A percentile compares a stretch with the other conserved stretches of the same genome.
phyloP scores from a whole-genome alignment of 2,888 invertebrate species.

The Prosopocoilus inquinatus region DNA sequence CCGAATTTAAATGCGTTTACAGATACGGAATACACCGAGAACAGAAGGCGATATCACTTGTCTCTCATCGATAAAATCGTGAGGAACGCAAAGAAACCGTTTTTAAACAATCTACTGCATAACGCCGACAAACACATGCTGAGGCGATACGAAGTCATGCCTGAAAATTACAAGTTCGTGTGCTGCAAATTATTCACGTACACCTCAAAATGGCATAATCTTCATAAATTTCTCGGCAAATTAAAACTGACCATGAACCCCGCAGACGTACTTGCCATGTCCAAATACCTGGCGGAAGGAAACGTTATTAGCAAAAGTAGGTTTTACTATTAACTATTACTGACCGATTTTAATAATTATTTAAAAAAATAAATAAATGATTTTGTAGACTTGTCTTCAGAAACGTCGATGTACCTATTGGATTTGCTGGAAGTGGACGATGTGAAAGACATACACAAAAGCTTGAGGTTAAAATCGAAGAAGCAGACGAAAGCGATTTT shows the following conservation, averaged over 20 bases:
- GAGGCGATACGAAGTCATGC: conserved; percentile 11
- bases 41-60: conserved; percentile 1
- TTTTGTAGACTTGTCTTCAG: conserved; percentile 26
- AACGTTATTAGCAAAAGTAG: conserved; percentile 33
- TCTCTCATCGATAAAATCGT: conserved; percentile 10
- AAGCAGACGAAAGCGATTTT: background rate
- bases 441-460: conserved; percentile 24
- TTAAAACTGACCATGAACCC: conserved; percentile 24
- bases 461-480: conserved; percentile 23
- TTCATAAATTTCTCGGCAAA: conserved; percentile 22
- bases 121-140: conserved; percentile 10
- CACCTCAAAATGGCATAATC: conserved; percentile 30
- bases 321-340: conserved; percentile 1
- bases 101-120: conserved; percentile 9
- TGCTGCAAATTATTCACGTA: conserved; percentile 26
- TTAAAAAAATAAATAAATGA: background rate
- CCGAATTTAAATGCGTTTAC: background rate
- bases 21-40: background rate
- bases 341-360: background rate
- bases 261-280: conserved; percentile 29
- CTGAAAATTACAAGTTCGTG: conserved; percentile 12
- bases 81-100: conserved; percentile 1
- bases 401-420: conserved; percentile 22
- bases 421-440: conserved; percentile 21
- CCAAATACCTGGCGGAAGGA: conserved; percentile 26